Percentiles rank a stretch among this genome's conserved stretches.
phyloP scores from a whole-genome alignment of 2,888 invertebrate species.

The Tipula lateralis region DNA sequence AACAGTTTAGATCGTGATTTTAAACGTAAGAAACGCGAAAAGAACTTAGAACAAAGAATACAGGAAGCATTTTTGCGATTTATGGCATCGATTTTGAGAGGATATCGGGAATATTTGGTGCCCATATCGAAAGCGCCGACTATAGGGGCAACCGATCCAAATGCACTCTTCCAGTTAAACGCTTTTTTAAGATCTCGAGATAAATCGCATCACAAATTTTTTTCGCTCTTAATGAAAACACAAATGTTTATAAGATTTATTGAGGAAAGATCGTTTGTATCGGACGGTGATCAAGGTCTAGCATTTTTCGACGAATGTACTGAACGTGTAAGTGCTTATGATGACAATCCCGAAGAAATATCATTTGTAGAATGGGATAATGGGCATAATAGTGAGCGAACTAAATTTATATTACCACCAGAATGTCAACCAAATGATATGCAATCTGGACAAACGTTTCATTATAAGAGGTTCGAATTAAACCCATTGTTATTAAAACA shows the following conservation, averaged over 20 bases:
- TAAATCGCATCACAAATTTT: slow-evolving; percentile 85
- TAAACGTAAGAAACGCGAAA: slow-evolving; percentile 66
- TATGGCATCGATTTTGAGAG: slow-evolving; percentile 87
- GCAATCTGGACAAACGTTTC: slow-evolving; percentile 44
- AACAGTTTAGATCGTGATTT: slow-evolving; percentile 78
- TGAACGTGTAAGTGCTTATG: slow-evolving; percentile 62
- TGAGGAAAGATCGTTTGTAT: slow-evolving; percentile 96
- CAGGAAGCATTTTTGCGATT: slow-evolving; percentile 96
- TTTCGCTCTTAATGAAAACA: slow-evolving; percentile 80
- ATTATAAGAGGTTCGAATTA: slow-evolving; percentile 59
- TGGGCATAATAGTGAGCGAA: slow-evolving; percentile 76
- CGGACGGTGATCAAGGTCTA: slow-evolving; percentile 93
- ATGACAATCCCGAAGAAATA: slow-evolving; percentile 54
- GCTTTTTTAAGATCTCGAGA: slow-evolving; percentile 85
- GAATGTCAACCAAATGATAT: slow-evolving; percentile 57
- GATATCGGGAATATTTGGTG: slow-evolving; percentile 79
- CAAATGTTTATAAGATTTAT: slow-evolving; percentile 98
- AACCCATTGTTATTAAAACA: slow-evolving; percentile 56
- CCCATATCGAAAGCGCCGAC: slow-evolving; percentile 93
- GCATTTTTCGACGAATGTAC: slow-evolving; percentile 97
- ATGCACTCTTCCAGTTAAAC: slow-evolving; percentile 89
- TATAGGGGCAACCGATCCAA: slow-evolving; percentile 90
- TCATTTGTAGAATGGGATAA: slow-evolving; percentile 77
- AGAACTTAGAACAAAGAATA: slow-evolving; percentile 85
- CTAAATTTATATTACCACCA: slow-evolving; percentile 92